Evolutionary conservation across 2,888 invertebrate species (phyloP), one percentile per base, ranked within the genome.

Genomic region (Ophion costatus): DNA sequence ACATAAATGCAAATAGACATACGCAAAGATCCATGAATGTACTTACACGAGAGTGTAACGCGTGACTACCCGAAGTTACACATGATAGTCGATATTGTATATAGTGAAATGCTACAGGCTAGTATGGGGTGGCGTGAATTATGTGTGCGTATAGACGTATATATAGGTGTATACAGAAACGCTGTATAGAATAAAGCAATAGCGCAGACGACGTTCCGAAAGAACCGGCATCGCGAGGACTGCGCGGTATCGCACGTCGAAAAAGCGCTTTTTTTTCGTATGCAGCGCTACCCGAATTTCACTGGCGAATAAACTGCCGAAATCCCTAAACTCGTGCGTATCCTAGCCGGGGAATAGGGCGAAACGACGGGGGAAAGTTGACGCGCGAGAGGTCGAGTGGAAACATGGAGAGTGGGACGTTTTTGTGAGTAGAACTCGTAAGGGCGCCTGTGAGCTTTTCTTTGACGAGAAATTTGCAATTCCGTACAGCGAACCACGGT

Each of bases 341-440:
- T 61, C 61, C 20, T 51, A 29, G 14, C n/a, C 33, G 9, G 78
- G 24, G 42, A 69, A 33, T 67, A 56, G 73, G n/a, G 29, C 45
- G 83, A 67, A 61, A 69, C 29, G 73, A 59, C 63, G 69, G 59
- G 64, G 42, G 74, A 63, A 24, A 80, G 74, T 82, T 82, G 80
- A 73, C 81, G 79, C 77, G 78, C 77, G 81, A 78, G 77, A 81
- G 83, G 83, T 80, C 83, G 79, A 69, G 78, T 75, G 82, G 87
- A 90, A 90, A 89, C 88, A 91, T 91, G 91, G 91, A 89, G 91
- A 92, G 89, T 89, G 88, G 89, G 89, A 90, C 87, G 89, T 90
- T 88, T 88, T 88, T 90, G 91, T 91, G 89, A 92, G 91, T 91
- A 91, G 88, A 88, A 87, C 89, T 67, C 20, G 22, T 67, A 45